Evolutionary conservation across 2,113 vertebrate genomes (phyloP).

Genomic region (Bubo blakistoni): DNA sequence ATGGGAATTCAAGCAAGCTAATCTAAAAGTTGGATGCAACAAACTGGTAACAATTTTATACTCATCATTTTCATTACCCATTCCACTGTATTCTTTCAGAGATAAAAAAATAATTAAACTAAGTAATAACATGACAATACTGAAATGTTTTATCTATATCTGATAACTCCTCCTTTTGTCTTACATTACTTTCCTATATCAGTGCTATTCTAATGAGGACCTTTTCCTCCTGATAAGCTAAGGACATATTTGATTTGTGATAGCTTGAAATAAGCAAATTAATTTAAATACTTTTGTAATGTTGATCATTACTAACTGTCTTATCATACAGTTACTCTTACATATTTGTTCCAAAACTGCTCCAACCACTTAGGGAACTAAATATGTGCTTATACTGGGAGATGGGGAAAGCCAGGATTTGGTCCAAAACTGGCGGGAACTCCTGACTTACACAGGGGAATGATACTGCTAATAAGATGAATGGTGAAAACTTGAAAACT

Average conservation of each 20-base stretch:
- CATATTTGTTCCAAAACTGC: neutral
- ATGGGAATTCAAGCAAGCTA: neutral
- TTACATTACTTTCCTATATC: neutral
- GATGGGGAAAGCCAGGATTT: neutral
- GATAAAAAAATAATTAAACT: conserved; percentile 6
- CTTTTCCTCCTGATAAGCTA: neutral
- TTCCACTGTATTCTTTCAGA: neutral
- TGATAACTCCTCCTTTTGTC: neutral
- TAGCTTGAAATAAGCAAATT: neutral
- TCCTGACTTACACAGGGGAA: neutral
- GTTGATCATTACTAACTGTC: neutral
- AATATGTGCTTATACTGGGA: neutral
- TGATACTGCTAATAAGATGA: neutral
- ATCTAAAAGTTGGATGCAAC: neutral
- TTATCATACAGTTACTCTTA: neutral
- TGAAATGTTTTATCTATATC: neutral
- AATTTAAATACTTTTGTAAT: neutral
- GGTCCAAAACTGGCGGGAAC: neutral
- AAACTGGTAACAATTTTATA: neutral
- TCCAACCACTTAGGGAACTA: neutral
- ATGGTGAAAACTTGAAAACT: neutral
- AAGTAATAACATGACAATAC: neutral
- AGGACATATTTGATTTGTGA: neutral
- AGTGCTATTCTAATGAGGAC: neutral
- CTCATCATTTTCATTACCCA: neutral